Evolutionary conservation across 1,140 invertebrate species (phyloP), one percentile per base, ranked within the genome.

Genomic region (Oscheius sp.): DNA sequence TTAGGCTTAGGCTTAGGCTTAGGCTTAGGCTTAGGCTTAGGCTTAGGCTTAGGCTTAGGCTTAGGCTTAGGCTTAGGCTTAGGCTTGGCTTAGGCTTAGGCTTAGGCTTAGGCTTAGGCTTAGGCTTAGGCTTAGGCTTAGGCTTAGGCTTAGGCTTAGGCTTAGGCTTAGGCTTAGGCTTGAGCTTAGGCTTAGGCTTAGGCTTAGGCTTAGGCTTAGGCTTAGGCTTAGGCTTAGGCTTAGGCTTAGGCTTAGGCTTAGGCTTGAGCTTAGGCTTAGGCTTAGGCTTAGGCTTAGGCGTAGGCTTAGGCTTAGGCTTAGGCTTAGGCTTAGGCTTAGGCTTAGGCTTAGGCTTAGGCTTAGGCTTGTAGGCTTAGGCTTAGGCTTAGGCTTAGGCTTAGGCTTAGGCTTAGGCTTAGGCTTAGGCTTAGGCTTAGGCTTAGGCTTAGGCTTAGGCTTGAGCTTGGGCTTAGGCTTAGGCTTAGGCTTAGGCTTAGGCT

Each of bases 1-100:
- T 70, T 70, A 70, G 68, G 68, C 68, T 70, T 70, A 70, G 68
- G 58, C 68, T 70, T 67, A 70, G 68, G 68, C 68, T 70, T 70
- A 70, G 68, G 58, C 63, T 68, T 29, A 70, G 46, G 31, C 63
- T 70, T 70, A 63, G 31, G 68, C 52, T 70, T 66, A 36, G 13
- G 65, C 49, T n/a, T n/a, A 70, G 68, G 68, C 52, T 70, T 70
- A 66, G 68, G 68, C 52, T 70, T 66, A 70, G 68, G 68, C 68
- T 67, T 70, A 63, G 68, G 63, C 63, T 65, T 65, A 65, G 63
- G 63, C 63, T 65, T 65, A 65, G 63, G 63, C 63, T 65, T 65
- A 65, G 63, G 63, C 63, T 65, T 65, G 35, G 63, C 63, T 65
- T 65, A 65, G 63, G 63, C 63, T 65, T 65, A 65, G 52, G 52